These are phyloP conservation scores for Hyalella azteca DNA, from an alignment of 2,888 invertebrate genomes.

Conservation along the genomic window DNA sequence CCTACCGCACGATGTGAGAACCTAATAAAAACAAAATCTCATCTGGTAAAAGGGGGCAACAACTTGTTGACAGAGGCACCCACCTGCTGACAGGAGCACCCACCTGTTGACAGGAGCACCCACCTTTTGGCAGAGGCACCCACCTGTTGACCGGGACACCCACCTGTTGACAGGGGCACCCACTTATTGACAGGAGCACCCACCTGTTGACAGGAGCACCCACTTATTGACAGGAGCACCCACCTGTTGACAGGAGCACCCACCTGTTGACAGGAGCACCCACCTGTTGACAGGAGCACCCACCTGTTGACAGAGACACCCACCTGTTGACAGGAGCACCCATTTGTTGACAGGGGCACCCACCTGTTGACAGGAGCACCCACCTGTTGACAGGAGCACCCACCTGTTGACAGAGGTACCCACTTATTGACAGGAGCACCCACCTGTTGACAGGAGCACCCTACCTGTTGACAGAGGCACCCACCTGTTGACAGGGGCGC, in stretches of 20 bases:
- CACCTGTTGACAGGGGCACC: slow-evolving; percentile 10
- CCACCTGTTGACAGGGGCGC: slow-evolving; percentile 67
- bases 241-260: background rate
- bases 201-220: background rate
- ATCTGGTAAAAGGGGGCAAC: too few relatives aligned
- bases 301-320: background rate
- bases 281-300: background rate
- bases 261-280: background rate
- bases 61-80: background rate
- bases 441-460: background rate
- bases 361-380: too few relatives aligned
- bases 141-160: background rate
- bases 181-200: background rate
- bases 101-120: background rate
- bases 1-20: too few relatives aligned
- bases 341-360: background rate
- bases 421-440: background rate
- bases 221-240: background rate
- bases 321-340: background rate
- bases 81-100: background rate
- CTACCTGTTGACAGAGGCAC: slow-evolving; percentile 66
- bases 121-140: background rate
- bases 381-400: too few relatives aligned
- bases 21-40: too few relatives aligned
- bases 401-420: too few relatives aligned